phyloP scores from a whole-genome alignment of 2,888 invertebrate species.

The Thalpophila matura region DNA sequence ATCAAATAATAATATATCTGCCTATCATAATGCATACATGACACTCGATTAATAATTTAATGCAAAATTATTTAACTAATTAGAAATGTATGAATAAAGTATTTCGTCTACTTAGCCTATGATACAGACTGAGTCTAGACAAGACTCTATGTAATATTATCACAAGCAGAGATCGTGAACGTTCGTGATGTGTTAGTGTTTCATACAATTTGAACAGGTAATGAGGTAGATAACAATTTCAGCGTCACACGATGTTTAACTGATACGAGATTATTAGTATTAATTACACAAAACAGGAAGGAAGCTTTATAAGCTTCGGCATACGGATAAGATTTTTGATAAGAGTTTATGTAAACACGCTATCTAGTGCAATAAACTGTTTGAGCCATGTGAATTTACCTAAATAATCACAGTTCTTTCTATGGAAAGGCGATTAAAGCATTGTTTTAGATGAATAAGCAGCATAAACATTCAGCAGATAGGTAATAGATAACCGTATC shows the following conservation, averaged over 20 bases:
- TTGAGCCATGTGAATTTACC: background rate
- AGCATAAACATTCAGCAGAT: background rate
- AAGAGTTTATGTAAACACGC: slow-evolving; percentile 40
- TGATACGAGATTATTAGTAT: slow-evolving; percentile 34
- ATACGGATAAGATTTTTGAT: slow-evolving; percentile 50
- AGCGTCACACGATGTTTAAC: slow-evolving; percentile 53
- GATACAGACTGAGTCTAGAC: background rate
- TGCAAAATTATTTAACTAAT: too few species aligned
- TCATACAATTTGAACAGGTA: slow-evolving; percentile 17
- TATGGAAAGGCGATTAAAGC: background rate
- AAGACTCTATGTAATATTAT: slow-evolving; percentile 20
- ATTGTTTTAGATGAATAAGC: background rate
- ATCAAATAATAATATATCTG: background rate
- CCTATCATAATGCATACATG: too few species aligned
- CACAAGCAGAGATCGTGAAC: slow-evolving; percentile 15
- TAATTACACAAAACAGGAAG: slow-evolving; percentile 43
- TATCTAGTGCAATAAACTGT: background rate
- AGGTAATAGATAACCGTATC: slow-evolving; percentile 1
- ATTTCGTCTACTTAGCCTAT: background rate
- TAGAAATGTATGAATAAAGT: background rate
- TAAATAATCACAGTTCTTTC: background rate
- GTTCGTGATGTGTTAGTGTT: slow-evolving; percentile 19
- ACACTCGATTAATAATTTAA: too few species aligned
- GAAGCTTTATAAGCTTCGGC: slow-evolving; percentile 13
- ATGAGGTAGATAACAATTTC: slow-evolving; percentile 34